phyloP scores from a whole-genome alignment of 1,140 invertebrate genomes.

The Protaetia brevitarsis region DNA sequence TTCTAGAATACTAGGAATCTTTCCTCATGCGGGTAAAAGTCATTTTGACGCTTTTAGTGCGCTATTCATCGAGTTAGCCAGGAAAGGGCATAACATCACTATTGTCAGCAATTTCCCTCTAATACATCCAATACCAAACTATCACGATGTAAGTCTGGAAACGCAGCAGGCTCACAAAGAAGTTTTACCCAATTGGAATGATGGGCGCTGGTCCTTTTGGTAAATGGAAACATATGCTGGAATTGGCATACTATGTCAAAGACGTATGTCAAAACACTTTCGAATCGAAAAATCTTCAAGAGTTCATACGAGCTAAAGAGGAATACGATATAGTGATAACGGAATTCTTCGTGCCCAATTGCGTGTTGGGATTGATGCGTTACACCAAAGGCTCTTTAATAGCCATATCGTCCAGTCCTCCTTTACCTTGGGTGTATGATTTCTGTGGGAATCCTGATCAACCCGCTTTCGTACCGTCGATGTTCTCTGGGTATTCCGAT shows the following conservation, averaged over 20 bases:
- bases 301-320: constrained; percentile 40
- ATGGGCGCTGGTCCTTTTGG: not conserved
- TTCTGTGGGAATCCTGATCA: constrained; percentile 47
- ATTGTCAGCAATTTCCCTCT: constrained; percentile 48
- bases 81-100: constrained; percentile 67
- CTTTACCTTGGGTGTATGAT: constrained; percentile 58
- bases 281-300: constrained; percentile 19
- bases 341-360: constrained; percentile 68
- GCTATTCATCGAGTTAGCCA: constrained; percentile 60
- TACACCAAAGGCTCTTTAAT: constrained; percentile 53
- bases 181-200: not conserved
- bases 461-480: constrained; percentile 19
- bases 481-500: constrained; percentile 45
- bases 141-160: constrained; percentile 32
- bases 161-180: not conserved
- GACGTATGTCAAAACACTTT: constrained; percentile 40
- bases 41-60: constrained; percentile 69
- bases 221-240: not conserved
- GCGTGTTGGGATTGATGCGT: constrained; percentile 50
- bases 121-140: constrained; percentile 28
- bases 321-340: constrained; percentile 64
- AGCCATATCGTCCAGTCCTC: constrained; percentile 51
- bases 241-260: not conserved
- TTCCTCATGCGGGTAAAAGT: too few species aligned
- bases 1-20: too few species aligned